These are phyloP conservation scores for Lathamus discolor DNA, from an alignment of 2,113 vertebrate genomes.

Conservation along the genomic window DNA sequence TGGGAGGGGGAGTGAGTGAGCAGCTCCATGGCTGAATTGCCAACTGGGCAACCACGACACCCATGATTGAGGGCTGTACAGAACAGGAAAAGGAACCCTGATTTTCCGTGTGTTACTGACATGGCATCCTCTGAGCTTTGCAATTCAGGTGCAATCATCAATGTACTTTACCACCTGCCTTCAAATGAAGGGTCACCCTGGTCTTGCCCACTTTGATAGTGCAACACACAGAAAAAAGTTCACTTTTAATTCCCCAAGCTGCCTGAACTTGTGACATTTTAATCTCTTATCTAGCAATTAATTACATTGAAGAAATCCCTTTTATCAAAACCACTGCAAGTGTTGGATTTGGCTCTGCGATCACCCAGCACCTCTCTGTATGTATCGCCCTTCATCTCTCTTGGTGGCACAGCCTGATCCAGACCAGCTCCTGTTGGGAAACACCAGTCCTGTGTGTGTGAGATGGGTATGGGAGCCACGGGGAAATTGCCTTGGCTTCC, in stretches of 20 bases:
- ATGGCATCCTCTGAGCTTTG: neutral
- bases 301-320: neutral
- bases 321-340: neutral
- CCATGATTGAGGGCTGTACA: neutral
- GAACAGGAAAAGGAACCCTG: neutral
- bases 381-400: neutral
- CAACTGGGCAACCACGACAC: too few relatives aligned
- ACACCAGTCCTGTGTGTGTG: neutral
- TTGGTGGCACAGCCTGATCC: neutral
- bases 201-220: neutral
- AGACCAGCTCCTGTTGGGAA: neutral
- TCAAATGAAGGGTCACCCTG: neutral
- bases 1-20: too few relatives aligned
- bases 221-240: neutral
- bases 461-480: accelerated
- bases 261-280: neutral
- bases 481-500: neutral
- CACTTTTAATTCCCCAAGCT: neutral
- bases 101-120: neutral
- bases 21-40: too few relatives aligned
- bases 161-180: neutral
- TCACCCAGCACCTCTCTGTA: neutral
- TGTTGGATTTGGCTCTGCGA: neutral
- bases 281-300: neutral
- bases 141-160: neutral